Conservation (phyloP, 2,888 invertebrate genomes). For the Omphaloscelis lunosa region DNA sequence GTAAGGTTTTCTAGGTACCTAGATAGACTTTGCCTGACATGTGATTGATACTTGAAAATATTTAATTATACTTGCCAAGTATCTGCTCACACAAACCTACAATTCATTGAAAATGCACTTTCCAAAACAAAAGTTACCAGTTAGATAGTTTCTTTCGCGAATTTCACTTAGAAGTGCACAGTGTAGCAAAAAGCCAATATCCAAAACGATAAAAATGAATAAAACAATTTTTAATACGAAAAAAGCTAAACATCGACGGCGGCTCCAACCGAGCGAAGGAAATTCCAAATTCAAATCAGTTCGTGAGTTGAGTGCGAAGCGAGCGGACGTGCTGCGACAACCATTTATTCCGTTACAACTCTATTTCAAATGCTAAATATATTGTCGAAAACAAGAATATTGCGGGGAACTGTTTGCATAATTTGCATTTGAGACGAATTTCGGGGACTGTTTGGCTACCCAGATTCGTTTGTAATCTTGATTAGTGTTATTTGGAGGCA, state of each 20-base stretch:
- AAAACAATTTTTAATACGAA: constrained; percentile 67
- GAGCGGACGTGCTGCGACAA: constrained; percentile 84
- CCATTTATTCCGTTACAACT: constrained; percentile 87
- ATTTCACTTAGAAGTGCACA: constrained; percentile 44
- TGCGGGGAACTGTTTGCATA: constrained; percentile 82
- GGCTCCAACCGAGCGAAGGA: constrained; percentile 78
- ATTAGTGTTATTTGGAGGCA: constrained; percentile 63
- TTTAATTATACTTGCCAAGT: background rate
- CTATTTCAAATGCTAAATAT: constrained; percentile 86
- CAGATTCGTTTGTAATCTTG: constrained; percentile 73
- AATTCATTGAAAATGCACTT: background rate
- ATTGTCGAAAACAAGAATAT: constrained; percentile 86
- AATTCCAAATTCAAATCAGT: constrained; percentile 89
- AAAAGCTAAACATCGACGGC: constrained; percentile 75
- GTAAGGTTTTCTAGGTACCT: background rate
- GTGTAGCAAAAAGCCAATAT: constrained; percentile 50
- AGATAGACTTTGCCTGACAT: background rate
- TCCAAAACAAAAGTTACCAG: background rate
- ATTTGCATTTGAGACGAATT: constrained; percentile 81
- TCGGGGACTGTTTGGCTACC: constrained; percentile 72
- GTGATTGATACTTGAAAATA: background rate
- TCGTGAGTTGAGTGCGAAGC: constrained; percentile 87
- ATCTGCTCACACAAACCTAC: background rate
- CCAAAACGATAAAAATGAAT: constrained; percentile 59
- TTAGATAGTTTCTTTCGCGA: constrained; percentile 6